These are phyloP conservation scores for Gracilinanus agilis DNA, from an alignment of 2,113 vertebrate genomes.

Conservation along the genomic window DNA sequence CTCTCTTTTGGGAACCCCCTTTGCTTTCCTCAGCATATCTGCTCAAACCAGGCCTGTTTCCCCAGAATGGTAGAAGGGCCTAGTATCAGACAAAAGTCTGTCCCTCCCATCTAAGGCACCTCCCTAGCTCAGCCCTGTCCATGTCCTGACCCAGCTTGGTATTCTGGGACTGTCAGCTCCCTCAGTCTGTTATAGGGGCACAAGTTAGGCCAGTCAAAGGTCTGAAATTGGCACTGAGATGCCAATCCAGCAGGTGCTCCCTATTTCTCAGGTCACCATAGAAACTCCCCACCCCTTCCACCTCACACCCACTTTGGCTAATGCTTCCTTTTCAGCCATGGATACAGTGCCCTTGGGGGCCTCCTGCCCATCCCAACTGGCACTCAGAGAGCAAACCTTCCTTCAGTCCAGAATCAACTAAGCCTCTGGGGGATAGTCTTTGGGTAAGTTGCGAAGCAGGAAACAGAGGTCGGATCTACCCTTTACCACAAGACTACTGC, in stretches of 20 bases:
- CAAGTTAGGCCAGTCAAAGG: not conserved
- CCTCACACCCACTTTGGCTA: not conserved
- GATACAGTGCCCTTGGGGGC: not conserved
- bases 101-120: not conserved
- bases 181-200: not conserved
- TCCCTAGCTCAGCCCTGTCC: not conserved
- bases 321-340: conserved; percentile 10
- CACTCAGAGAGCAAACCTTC: not conserved
- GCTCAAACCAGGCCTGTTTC: not conserved
- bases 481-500: conserved; percentile 1
- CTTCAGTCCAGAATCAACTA: not conserved
- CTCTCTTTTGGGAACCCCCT: not conserved
- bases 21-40: not conserved
- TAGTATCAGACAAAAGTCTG: not conserved
- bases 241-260: conserved; percentile 10
- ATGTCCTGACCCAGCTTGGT: not conserved
- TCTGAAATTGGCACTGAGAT: not conserved
- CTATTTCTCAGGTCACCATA: not conserved
- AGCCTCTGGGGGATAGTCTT: not conserved
- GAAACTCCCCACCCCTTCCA: conserved; percentile 2
- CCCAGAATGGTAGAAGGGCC: not conserved
- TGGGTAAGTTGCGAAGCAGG: not conserved
- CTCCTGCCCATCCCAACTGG: not conserved
- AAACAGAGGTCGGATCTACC: not conserved
- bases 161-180: not conserved